Evolutionary conservation across 2,797 vertebrate genomes (phyloP).

Genomic region (Sebastes alutus): DNA sequence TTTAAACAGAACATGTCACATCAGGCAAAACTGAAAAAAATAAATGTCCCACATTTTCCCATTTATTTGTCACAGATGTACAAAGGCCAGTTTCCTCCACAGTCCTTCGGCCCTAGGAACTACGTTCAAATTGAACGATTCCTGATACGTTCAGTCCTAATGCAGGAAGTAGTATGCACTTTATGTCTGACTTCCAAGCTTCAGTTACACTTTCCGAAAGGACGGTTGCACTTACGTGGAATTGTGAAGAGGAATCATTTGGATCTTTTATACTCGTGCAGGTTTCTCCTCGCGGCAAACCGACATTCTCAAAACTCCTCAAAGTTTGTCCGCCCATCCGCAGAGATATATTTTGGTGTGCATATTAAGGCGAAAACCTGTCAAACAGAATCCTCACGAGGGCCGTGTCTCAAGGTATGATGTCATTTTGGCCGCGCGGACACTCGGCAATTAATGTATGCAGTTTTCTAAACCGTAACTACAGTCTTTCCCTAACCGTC

Average conservation of each 20-base stretch:
- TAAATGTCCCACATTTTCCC: not conserved
- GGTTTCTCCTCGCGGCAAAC: too few species aligned
- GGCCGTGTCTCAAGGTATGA: fast-evolving
- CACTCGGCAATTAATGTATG: not conserved
- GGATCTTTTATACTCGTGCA: too few species aligned
- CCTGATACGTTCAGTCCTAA: fast-evolving
- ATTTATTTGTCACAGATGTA: not conserved
- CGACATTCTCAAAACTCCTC: too few species aligned
- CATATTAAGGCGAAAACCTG: too few species aligned
- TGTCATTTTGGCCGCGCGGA: fast-evolving
- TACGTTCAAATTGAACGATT: not conserved
- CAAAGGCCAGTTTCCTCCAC: not conserved
- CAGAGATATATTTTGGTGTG: fast-evolving
- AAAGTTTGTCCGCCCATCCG: fast-evolving
- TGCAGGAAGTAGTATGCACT: not conserved
- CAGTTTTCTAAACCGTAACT: not conserved
- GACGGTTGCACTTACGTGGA: too few species aligned
- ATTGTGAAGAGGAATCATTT: too few species aligned
- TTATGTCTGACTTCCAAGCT: not conserved
- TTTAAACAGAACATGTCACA: not conserved
- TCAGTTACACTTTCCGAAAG: too few species aligned
- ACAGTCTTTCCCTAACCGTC: not conserved
- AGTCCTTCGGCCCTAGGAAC: not conserved
- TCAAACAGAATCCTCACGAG: too few species aligned
- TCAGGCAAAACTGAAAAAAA: not conserved